A percentile compares a stretch with the other conserved stretches of the same genome.
Conservation (phyloP, 2,888 invertebrate genomes). For the Galerucella calmariensis region DNA sequence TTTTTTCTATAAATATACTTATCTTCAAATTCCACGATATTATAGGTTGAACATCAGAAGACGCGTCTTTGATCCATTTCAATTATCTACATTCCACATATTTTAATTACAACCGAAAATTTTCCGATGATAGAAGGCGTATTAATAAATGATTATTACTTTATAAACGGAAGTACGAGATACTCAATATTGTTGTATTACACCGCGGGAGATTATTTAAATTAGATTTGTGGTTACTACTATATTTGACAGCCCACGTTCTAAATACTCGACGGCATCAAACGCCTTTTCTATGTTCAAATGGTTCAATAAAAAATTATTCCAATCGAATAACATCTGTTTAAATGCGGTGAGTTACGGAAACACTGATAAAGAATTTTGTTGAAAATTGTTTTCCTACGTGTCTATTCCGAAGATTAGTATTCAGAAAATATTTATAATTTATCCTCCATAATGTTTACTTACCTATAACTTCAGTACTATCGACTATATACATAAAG, state of each 20-base stretch:
- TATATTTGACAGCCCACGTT: conserved; percentile 29
- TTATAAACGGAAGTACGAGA: conserved; percentile 39
- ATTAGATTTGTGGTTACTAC: conserved; percentile 37
- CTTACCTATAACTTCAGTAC: too few relatives aligned
- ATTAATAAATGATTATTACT: conserved; percentile 42
- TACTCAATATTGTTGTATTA: conserved; percentile 20
- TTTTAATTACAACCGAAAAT: conserved; percentile 31
- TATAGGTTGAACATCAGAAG: too few relatives aligned
- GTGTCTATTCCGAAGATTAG: too few relatives aligned
- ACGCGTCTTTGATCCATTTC: neutral
- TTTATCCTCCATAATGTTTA: too few relatives aligned
- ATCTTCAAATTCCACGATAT: too few relatives aligned
- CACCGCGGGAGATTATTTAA: conserved; percentile 45
- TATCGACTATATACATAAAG: too few relatives aligned
- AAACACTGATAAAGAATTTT: neutral
- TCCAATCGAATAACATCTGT: conserved; percentile 4
- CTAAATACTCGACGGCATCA: conserved; percentile 4
- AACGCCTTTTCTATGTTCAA: conserved; percentile 11
- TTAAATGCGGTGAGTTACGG: conserved; percentile 17
- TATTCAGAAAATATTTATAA: too few relatives aligned
- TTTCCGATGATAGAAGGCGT: conserved; percentile 38
- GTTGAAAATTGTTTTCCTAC: neutral
- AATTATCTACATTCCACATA: conserved; percentile 3
- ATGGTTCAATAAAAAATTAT: conserved; percentile 17
- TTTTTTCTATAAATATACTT: too few relatives aligned